These are phyloP conservation scores for Nebria brevicollis DNA, from an alignment of 2,888 invertebrate species.

Conservation along the genomic window DNA sequence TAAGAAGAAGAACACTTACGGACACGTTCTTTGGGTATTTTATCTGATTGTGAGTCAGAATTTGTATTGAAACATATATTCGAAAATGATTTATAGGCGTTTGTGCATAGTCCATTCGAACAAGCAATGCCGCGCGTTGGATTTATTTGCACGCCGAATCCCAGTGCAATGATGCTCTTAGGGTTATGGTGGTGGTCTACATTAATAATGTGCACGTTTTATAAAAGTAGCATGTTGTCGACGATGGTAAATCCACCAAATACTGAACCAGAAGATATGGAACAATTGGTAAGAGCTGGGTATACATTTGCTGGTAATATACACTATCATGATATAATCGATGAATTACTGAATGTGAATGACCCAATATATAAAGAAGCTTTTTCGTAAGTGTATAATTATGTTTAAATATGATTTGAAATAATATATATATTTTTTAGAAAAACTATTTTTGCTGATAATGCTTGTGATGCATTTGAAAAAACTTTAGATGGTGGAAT, in stretches of 20 bases:
- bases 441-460: conserved; percentile 26
- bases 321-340: conserved; percentile 46
- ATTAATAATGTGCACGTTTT: conserved; percentile 44
- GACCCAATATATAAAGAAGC: conserved; percentile 41
- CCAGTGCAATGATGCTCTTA: conserved; percentile 15
- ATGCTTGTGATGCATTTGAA: conserved; percentile 44
- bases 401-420: not conserved
- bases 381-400: conserved; percentile 29
- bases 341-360: conserved; percentile 32
- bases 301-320: conserved; percentile 46
- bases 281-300: conserved; percentile 35
- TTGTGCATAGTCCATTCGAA: conserved; percentile 34
- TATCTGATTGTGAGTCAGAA: not conserved
- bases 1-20: not conserved
- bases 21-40: conserved; percentile 34
- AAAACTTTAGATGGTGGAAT: conserved; percentile 42
- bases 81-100: conserved; percentile 20
- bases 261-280: conserved; percentile 45
- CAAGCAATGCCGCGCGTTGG: conserved; percentile 12
- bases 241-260: conserved; percentile 48
- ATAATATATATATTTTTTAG: conserved; percentile 1
- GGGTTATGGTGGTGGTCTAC: conserved; percentile 44
- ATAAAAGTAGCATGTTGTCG: conserved; percentile 47
- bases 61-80: not conserved
- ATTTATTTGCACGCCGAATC: not conserved